A percentile compares a stretch with the other conserved stretches of the same genome.
These are phyloP conservation scores for Boleophthalmus pectinirostris DNA, from an alignment of 2,113 vertebrate genomes.

Conservation along the genomic window DNA sequence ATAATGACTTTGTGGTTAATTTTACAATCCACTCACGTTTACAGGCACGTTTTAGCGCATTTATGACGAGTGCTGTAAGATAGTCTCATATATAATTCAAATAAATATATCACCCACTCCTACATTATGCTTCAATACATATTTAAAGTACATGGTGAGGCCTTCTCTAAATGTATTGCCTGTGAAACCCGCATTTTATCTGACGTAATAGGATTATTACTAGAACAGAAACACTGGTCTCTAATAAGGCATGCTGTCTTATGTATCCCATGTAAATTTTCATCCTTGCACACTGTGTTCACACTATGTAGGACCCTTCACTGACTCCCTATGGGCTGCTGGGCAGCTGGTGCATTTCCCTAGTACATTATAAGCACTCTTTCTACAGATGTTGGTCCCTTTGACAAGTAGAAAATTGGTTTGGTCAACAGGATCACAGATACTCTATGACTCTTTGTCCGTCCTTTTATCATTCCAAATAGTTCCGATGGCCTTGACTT, in stretches of 20 bases:
- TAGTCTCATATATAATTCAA: too few relatives aligned
- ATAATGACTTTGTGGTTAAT: too few relatives aligned
- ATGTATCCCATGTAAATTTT: conserved; percentile 8
- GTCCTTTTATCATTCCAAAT: conserved; percentile 21
- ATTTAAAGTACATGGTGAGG: not conserved
- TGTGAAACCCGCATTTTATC: conserved; percentile 5
- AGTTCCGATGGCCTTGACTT: not conserved
- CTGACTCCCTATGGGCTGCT: conserved; percentile 4
- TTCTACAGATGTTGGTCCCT: conserved; percentile 9
- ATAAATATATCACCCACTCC: not conserved
- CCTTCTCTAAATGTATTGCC: conserved; percentile 7
- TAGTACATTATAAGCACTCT: conserved; percentile 24
- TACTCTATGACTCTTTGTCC: conserved; percentile 26
- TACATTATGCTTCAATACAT: not conserved
- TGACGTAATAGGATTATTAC: conserved; percentile 24
- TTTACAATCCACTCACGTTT: too few relatives aligned
- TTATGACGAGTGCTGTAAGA: too few relatives aligned
- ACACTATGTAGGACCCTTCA: not conserved
- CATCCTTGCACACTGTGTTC: not conserved
- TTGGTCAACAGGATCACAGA: conserved; percentile 56
- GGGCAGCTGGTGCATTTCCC: conserved; percentile 8
- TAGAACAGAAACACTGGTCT: conserved; percentile 10
- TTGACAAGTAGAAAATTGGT: conserved; percentile 60
- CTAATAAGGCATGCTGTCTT: conserved; percentile 11
- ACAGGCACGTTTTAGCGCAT: too few relatives aligned